Base-by-base conservation (phyloP, 2,113 vertebrate genomes). In the Gadus chalcogrammus region DNA sequence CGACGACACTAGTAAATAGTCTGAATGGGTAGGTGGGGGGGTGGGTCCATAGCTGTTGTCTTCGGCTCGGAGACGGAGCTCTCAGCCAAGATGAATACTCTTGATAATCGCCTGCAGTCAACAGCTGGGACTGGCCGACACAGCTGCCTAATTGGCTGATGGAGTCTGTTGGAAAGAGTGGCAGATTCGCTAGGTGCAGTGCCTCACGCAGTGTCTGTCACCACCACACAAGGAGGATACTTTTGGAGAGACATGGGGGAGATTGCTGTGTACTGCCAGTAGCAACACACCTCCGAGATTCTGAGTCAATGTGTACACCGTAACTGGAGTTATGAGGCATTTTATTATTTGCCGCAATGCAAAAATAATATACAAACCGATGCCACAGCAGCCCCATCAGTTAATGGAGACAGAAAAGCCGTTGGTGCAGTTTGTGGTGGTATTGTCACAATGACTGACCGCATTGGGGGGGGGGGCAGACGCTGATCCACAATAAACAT, bases 101-200 rank as follows among this genome's bases (percentile, higher is more conserved):
- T 74, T n/a, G 74, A 70, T 77, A 78, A 76, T 84, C 79, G 82
- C 81, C 80, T 73, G 72, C 72, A 65, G 75, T 79, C 84, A 78
- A 80, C 88, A 85, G 81, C 82, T 80, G 84, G 75, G 79, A 64
- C 66, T 27, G 56, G 56, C 65, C 80, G 68, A 55, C 70, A 80
- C 87, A 84, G 85, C 85, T 81, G 87, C 72, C 75, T 90, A 89
- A 91, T 85, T 84, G 85, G 83, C 81, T 89, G 82, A 88, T 70
- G 28, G 80, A 77, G 70, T 80, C 31, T 0, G 4, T 72, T 71
- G 13, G 18, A 52, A 71, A 61, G 83, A 79, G 79, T 80, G 83
- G 76, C 75, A 79, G 84, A 48, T 79, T 81, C 81, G 87, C 78
- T 83, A 79, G 74, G 82, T 76, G 24, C 70, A 77, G 73, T 52